Percentiles rank a stretch among this genome's conserved stretches.
phyloP scores from a whole-genome alignment of 2,888 invertebrate genomes.

The Synanthedon myopaeformis region DNA sequence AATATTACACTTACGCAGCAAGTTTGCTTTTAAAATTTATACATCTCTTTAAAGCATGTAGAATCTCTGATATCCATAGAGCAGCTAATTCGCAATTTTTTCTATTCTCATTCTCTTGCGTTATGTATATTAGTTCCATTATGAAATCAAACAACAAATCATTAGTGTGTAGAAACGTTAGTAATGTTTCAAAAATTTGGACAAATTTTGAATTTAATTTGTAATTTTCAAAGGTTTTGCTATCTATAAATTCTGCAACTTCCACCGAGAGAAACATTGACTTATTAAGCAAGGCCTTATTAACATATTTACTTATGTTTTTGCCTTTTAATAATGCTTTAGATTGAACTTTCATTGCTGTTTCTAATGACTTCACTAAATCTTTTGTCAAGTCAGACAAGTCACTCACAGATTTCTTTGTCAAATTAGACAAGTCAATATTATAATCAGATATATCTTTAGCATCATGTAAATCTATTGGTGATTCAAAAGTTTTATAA shows the following conservation, averaged over 20 bases:
- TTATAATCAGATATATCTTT: conserved; percentile 37
- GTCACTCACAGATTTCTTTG: conserved; percentile 32
- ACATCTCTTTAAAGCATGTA: conserved; percentile 47
- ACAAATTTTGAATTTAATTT: conserved; percentile 33
- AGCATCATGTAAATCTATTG: conserved; percentile 32
- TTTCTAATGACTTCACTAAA: conserved; percentile 26
- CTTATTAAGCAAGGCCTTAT: conserved; percentile 35
- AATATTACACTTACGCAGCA: conserved; percentile 27
- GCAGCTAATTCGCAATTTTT: conserved; percentile 45
- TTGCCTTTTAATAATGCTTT: conserved; percentile 32
- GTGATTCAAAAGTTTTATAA: conserved; percentile 33
- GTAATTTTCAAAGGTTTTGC: conserved; percentile 22
- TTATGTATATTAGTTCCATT: conserved; percentile 47
- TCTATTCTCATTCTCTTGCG: conserved; percentile 30
- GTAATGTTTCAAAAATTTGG: conserved; percentile 66
- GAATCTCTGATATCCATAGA: conserved; percentile 66
- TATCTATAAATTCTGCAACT: conserved; percentile 30
- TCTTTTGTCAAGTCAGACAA: conserved; percentile 31
- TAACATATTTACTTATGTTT: conserved; percentile 21
- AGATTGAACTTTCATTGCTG: conserved; percentile 22
- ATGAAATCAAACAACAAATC: conserved; percentile 59
- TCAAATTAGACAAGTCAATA: conserved; percentile 37
- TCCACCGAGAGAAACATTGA: conserved; percentile 47
- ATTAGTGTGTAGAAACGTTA: conserved; percentile 62
- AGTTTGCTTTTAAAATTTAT: conserved; percentile 33